These are phyloP conservation scores for Matsumurasca onukii DNA, from an alignment of 1,140 invertebrate species.

Conservation along the genomic window DNA sequence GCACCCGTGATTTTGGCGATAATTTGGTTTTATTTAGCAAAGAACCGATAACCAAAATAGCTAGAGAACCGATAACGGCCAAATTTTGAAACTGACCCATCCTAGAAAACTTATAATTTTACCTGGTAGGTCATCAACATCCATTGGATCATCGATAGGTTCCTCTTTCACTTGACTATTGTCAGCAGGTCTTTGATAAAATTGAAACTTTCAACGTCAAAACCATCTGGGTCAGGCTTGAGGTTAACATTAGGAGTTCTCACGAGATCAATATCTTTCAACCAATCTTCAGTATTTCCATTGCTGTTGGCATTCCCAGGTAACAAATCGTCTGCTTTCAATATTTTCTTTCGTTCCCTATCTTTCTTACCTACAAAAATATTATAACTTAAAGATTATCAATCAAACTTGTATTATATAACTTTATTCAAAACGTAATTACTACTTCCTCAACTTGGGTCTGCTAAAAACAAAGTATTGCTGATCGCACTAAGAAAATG, in stretches of 20 bases:
- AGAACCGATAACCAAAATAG: too few species aligned
- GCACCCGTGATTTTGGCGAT: too few species aligned
- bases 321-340: constrained; percentile 61
- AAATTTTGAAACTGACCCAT: too few species aligned
- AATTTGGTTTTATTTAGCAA: too few species aligned
- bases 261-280: constrained; percentile 55
- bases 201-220: constrained; percentile 22
- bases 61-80: too few species aligned
- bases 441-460: too few species aligned
- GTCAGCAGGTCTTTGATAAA: constrained; percentile 32
- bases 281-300: constrained; percentile 48
- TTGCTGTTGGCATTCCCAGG: constrained; percentile 34
- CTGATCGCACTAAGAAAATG: too few species aligned
- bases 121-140: constrained; percentile 56
- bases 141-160: constrained; percentile 47
- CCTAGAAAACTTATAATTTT: not conserved
- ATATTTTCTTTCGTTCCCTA: constrained; percentile 48
- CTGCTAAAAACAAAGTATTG: too few species aligned
- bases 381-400: too few species aligned
- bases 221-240: constrained; percentile 28
- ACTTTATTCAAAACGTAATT: too few species aligned
- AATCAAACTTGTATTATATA: too few species aligned
- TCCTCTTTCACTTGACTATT: constrained; percentile 46
- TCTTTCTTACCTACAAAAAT: constrained; percentile 47
- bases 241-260: constrained; percentile 43